Evolutionary conservation across 2,797 vertebrate species (phyloP).

Genomic region (Ptychobarbus kaznakovi): DNA sequence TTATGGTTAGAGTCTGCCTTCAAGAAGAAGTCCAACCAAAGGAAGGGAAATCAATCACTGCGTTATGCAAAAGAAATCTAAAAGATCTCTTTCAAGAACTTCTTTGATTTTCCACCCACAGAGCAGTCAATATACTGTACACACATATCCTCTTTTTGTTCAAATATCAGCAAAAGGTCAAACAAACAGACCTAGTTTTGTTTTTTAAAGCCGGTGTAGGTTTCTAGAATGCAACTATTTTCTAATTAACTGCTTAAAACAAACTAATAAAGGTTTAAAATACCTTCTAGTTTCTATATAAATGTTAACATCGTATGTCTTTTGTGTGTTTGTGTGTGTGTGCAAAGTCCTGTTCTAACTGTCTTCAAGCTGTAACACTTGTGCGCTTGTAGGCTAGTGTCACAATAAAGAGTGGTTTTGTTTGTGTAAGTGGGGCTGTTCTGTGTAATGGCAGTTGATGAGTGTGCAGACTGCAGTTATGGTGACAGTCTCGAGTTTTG

Average conservation of each 20-base stretch:
- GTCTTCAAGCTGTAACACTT: slow-evolving; percentile 36
- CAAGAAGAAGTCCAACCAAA: slow-evolving; percentile 30
- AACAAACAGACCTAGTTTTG: not conserved
- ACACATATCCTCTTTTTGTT: not conserved
- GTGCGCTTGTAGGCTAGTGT: slow-evolving; percentile 42
- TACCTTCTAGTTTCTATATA: not conserved
- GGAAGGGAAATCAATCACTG: slow-evolving; percentile 55
- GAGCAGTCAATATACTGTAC: slow-evolving; percentile 8
- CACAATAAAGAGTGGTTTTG: slow-evolving; percentile 58
- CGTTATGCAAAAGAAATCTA: not conserved
- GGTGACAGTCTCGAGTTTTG: slow-evolving; percentile 59
- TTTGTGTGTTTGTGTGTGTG: not conserved
- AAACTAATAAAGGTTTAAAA: not conserved
- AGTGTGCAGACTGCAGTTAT: slow-evolving; percentile 71
- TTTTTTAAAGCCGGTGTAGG: not conserved
- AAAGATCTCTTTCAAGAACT: slow-evolving; percentile 30
- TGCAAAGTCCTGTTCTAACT: not conserved
- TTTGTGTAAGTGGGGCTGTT: slow-evolving; percentile 63
- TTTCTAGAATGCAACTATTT: not conserved
- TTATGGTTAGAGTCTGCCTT: slow-evolving; percentile 46
- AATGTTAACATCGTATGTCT: slow-evolving; percentile 1
- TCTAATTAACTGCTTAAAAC: not conserved
- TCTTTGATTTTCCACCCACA: slow-evolving; percentile 35
- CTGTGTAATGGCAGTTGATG: slow-evolving; percentile 72
- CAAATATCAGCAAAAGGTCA: not conserved